A percentile compares a stretch with the other conserved stretches of the same genome.
phyloP scores from a whole-genome alignment of 2,113 vertebrate species.

The Bettongia penicillata region DNA sequence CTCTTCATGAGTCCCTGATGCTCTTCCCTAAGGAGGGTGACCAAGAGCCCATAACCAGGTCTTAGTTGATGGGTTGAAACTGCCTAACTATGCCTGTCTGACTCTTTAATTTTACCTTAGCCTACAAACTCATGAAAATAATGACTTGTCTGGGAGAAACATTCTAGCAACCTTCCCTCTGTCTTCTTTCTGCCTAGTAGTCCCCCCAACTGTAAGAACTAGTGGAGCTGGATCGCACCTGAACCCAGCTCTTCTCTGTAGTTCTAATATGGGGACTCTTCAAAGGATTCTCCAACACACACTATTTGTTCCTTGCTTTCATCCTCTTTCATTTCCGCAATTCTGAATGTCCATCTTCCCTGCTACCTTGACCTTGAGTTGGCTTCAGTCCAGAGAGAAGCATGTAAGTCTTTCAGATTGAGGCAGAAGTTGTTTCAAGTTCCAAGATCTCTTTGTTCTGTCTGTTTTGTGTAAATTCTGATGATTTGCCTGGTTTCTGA shows the following conservation, averaged over 20 bases:
- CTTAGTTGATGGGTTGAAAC: neutral
- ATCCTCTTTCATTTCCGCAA: neutral
- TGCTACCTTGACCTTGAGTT: neutral
- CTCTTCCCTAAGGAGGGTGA: neutral
- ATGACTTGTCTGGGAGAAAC: neutral
- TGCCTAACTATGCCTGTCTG: neutral
- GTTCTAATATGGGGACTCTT: neutral
- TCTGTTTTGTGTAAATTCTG: neutral
- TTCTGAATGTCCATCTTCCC: neutral
- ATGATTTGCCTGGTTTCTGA: neutral
- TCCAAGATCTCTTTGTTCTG: neutral
- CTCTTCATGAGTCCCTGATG: neutral
- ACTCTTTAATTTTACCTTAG: neutral
- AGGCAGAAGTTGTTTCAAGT: neutral
- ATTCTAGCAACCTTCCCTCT: neutral
- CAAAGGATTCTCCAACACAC: neutral
- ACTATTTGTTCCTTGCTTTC: neutral
- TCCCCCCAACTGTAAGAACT: neutral
- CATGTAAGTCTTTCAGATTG: neutral
- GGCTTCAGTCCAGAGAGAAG: neutral
- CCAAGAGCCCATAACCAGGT: neutral
- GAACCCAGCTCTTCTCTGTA: neutral
- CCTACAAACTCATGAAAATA: neutral
- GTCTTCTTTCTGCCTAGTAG: neutral
- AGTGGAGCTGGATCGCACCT: conserved; percentile 1